phyloP scores from a whole-genome alignment of 2,113 vertebrate species.

The Opisthocomus hoazin region DNA sequence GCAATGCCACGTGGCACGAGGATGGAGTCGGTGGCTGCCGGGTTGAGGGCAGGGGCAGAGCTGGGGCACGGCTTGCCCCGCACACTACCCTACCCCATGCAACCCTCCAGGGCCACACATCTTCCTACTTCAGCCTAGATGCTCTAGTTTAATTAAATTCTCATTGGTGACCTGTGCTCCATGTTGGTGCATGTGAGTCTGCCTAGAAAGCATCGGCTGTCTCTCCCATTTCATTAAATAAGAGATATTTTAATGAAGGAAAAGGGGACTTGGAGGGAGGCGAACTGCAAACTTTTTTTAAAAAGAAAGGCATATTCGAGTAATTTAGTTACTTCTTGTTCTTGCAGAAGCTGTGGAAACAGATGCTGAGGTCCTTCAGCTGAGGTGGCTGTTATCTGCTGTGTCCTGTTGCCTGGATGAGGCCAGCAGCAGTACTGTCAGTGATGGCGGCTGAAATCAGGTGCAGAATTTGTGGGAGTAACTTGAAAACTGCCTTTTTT shows the following conservation, averaged over 20 bases:
- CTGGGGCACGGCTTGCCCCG: not conserved
- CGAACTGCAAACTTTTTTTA: not conserved
- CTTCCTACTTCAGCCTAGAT: not conserved
- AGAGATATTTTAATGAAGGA: not conserved
- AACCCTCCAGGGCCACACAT: not conserved
- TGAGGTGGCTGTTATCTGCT: not conserved
- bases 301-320: not conserved
- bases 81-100: rapidly evolving
- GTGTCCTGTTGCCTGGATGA: not conserved
- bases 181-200: rapidly evolving
- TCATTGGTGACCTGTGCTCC: not conserved
- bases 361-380: not conserved
- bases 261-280: not conserved
- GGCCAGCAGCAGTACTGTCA: not conserved
- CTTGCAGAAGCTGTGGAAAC: not conserved
- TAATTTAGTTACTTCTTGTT: not conserved
- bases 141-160: not conserved
- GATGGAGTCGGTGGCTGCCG: not conserved
- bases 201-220: not conserved
- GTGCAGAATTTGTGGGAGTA: not conserved
- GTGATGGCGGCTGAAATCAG: not conserved
- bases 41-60: not conserved
- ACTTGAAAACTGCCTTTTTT: not conserved
- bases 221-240: not conserved
- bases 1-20: rapidly evolving